These are phyloP conservation scores for Microchirus variegatus DNA, from an alignment of 2,797 vertebrate genomes.

Conservation along the genomic window DNA sequence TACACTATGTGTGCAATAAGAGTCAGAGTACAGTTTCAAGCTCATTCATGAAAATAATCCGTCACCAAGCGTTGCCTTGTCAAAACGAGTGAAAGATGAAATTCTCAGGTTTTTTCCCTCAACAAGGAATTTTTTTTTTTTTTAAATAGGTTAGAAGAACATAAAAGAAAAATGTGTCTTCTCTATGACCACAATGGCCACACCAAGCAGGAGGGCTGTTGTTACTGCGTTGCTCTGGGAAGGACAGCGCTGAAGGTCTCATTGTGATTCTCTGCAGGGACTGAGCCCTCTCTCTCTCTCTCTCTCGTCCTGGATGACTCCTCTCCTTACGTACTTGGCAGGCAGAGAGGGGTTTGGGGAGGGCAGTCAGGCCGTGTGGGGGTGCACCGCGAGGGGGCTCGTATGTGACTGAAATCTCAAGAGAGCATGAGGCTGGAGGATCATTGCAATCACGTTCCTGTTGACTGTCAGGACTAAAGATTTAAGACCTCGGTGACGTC, in stretches of 20 bases:
- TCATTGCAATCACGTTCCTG: conserved; percentile 69
- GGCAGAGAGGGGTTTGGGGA: conserved; percentile 68
- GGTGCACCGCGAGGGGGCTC: conserved; percentile 65
- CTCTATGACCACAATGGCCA: conserved; percentile 12
- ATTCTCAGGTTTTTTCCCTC: too few relatives aligned
- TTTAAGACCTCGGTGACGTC: conserved; percentile 37
- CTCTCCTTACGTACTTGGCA: conserved; percentile 79
- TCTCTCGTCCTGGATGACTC: conserved; percentile 71
- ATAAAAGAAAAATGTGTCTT: too few relatives aligned
- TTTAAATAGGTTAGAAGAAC: too few relatives aligned
- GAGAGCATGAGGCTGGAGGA: conserved; percentile 62
- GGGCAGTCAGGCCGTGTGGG: conserved; percentile 30
- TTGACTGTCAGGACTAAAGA: conserved; percentile 51
- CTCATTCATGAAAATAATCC: too few relatives aligned
- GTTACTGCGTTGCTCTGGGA: conserved; percentile 60
- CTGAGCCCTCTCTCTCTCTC: conserved; percentile 53
- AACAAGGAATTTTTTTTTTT: too few relatives aligned
- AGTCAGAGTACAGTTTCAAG: too few relatives aligned
- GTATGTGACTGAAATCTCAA: conserved; percentile 83
- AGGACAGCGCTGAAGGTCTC: conserved; percentile 65
- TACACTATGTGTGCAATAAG: too few relatives aligned
- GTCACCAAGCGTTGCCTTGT: too few relatives aligned
- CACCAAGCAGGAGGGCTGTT: conserved; percentile 24
- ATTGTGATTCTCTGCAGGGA: conserved; percentile 81
- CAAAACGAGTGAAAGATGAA: too few relatives aligned